Base-by-base conservation (phyloP, 2,113 vertebrate genomes). In the Ptilorrhoa leucosticta region DNA sequence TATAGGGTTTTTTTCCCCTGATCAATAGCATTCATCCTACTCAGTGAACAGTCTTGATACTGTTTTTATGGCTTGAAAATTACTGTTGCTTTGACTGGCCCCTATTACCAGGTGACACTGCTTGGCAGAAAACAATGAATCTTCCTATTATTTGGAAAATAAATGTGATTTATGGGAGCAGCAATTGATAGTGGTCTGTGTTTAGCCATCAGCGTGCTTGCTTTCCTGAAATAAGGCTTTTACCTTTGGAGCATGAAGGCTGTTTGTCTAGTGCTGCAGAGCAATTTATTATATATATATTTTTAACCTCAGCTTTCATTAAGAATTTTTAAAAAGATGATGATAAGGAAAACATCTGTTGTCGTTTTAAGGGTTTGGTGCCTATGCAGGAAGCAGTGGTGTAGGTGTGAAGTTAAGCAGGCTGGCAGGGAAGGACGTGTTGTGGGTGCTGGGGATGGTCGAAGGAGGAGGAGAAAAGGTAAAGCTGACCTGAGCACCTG, bases 41-140 rank as follows among this genome's bases (percentile, higher is more conserved):
- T 77, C 77, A 50, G 77, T 84, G 92, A 96, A 93, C 90, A 86
- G 76, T 68, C 28, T 66, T 92, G 83, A 76, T 93, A 85, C 58
- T 33, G 50, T 58, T 96, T 96, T 97, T 96, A 92, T 87, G 90
- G 91, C 40, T 61, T 35, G 64, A 97, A 96, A 95, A 95, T 93
- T 84, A 96, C 83, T 89, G 90, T 88, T 94, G 79, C 87, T 97
- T 96, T 96, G 95, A 94, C 90, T 76, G 37, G 47, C 68, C 75
- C 35, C 88, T 81, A 68, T 97, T 95, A 94, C 47, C 33, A 58
- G 20, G 83, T 90, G 89, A 96, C 83, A 60, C 35, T 15, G 42
- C 89, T 75, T 78, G 86, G 70, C 81, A 83, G 70, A 58, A 96
- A 76, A 87, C 69, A 61, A 72, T 95, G 95, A 91, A 80, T 90